These are phyloP conservation scores for Sprattus sprattus DNA, from an alignment of 2,113 vertebrate genomes.

Conservation along the genomic window DNA sequence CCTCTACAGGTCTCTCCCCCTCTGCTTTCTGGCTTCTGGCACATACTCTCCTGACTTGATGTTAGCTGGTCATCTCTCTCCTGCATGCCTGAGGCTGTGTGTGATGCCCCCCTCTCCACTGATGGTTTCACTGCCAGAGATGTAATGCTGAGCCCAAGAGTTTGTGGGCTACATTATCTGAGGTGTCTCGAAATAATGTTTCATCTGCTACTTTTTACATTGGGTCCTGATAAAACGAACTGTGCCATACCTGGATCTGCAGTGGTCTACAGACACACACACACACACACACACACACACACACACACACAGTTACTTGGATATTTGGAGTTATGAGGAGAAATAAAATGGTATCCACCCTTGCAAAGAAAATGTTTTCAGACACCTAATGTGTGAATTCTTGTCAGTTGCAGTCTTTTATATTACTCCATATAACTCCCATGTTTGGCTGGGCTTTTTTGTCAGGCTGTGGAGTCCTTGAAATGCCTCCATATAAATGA, in stretches of 20 bases:
- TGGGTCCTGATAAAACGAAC: background rate
- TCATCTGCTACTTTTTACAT: background rate
- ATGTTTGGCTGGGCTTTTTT: background rate
- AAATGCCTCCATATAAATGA: background rate
- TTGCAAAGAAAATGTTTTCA: background rate
- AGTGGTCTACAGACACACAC: background rate
- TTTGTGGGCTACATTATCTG: background rate
- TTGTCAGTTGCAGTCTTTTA: slow-evolving; percentile 1
- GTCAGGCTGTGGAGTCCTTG: background rate
- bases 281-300: background rate
- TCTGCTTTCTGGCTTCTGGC: background rate
- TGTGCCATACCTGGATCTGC: background rate
- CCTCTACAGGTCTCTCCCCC: background rate
- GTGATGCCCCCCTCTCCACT: background rate
- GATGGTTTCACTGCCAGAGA: background rate
- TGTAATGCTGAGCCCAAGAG: background rate
- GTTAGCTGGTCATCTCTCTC: slow-evolving; percentile 1
- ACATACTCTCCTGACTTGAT: background rate
- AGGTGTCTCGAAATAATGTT: background rate
- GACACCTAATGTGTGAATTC: background rate
- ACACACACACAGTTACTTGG: background rate
- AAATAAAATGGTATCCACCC: background rate
- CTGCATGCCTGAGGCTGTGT: background rate
- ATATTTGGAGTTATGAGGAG: background rate
- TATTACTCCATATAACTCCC: background rate